These are phyloP conservation scores for Hirtodrosophila cameraria DNA, from an alignment of 2,888 invertebrate genomes.

Conservation along the genomic window DNA sequence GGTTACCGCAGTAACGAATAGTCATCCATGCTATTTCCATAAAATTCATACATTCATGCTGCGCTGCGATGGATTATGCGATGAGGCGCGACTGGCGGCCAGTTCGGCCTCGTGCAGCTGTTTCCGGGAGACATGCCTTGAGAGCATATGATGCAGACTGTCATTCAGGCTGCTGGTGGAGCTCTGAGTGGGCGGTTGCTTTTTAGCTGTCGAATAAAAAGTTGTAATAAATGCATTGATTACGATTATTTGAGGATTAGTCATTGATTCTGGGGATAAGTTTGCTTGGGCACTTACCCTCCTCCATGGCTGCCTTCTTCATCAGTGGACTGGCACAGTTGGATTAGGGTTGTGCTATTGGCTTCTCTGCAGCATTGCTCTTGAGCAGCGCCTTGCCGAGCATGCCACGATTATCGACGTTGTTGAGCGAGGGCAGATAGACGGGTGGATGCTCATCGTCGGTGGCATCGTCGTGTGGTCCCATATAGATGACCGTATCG, in stretches of 20 bases:
- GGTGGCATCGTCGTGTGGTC: slow-evolving; percentile 93
- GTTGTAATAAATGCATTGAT: no score
- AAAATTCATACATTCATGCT: slow-evolving; percentile 88
- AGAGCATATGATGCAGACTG: slow-evolving; percentile 87
- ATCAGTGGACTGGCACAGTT: slow-evolving; percentile 69
- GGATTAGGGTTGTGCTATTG: slow-evolving; percentile 67
- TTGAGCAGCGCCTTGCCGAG: slow-evolving; percentile 92
- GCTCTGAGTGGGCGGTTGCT: slow-evolving; percentile 39
- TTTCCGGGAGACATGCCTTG: slow-evolving; percentile 87
- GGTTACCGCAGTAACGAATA: slow-evolving; percentile 93
- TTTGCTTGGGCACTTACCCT: slow-evolving; percentile 69
- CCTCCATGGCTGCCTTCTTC: slow-evolving; percentile 66
- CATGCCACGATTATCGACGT: slow-evolving; percentile 92
- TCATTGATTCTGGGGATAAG: no score
- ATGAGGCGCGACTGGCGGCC: slow-evolving; percentile 82
- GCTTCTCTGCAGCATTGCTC: slow-evolving; percentile 89
- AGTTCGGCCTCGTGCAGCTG: slow-evolving; percentile 86
- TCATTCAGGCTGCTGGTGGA: slow-evolving; percentile 84
- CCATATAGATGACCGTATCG: slow-evolving; percentile 98
- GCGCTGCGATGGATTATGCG: slow-evolving; percentile 90
- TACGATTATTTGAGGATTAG: no score
- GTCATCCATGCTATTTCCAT: slow-evolving; percentile 86
- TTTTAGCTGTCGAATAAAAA: slow-evolving; percentile 40
- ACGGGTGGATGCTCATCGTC: slow-evolving; percentile 98
- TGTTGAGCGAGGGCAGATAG: slow-evolving; percentile 93